phyloP scores from a whole-genome alignment of 2,113 vertebrate genomes.

The Chionomys nivalis region DNA sequence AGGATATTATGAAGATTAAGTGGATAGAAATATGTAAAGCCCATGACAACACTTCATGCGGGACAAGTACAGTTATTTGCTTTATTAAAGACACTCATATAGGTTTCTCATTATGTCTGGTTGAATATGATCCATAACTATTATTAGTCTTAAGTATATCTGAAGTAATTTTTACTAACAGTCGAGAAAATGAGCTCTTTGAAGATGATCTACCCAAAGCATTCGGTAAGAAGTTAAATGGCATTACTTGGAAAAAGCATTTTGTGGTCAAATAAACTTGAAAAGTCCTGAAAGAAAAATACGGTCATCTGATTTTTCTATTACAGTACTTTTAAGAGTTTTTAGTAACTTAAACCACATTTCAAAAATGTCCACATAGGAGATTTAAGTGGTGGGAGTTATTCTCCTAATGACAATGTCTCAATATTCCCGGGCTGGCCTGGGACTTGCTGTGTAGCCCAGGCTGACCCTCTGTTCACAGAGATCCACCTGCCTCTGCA shows the following conservation, averaged over 20 bases:
- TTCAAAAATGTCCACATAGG: neutral
- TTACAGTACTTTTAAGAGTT: neutral
- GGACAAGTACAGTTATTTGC: constrained; percentile 19
- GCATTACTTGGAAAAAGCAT: neutral
- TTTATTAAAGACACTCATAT: constrained; percentile 45
- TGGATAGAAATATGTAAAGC: neutral
- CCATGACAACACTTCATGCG: neutral
- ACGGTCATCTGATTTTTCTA: neutral
- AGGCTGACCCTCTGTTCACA: neutral
- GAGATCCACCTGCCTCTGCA: neutral
- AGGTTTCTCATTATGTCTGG: constrained; percentile 28
- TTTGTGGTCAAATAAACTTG: constrained; percentile 8
- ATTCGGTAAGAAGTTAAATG: constrained; percentile 5
- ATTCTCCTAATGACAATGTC: neutral
- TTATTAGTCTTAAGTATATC: constrained; percentile 24
- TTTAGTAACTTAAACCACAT: neutral
- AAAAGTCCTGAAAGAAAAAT: neutral
- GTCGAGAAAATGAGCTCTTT: neutral
- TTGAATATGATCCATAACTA: constrained; percentile 30
- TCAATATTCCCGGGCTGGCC: neutral
- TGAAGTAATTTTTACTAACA: constrained; percentile 39
- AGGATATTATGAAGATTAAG: neutral
- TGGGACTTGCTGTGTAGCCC: too few relatives aligned
- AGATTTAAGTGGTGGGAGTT: neutral
- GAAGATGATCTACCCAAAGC: neutral